Conservation (phyloP, 2,113 vertebrate species). For the Pluvialis apricaria region DNA sequence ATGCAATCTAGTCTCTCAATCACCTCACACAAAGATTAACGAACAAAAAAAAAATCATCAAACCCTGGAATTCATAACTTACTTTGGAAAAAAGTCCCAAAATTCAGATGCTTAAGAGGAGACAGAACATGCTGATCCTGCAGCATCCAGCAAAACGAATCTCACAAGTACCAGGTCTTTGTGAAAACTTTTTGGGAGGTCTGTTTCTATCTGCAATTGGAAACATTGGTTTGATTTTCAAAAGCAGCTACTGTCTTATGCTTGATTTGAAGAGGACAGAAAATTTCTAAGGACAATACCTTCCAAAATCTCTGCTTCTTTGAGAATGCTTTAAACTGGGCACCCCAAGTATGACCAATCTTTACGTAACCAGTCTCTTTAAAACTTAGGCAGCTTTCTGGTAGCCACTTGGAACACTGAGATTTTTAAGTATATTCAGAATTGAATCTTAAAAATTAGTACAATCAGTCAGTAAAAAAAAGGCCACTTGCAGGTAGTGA, state of each 20-base stretch:
- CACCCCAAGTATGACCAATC: not conserved
- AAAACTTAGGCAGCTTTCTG: not conserved
- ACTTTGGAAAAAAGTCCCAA: not conserved
- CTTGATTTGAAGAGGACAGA: not conserved
- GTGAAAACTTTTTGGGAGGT: not conserved
- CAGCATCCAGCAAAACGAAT: not conserved
- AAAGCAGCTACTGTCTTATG: not conserved
- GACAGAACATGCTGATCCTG: not conserved
- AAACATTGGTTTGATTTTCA: not conserved
- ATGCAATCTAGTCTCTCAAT: not conserved
- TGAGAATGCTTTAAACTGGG: not conserved
- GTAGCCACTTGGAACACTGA: not conserved
- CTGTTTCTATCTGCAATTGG: not conserved
- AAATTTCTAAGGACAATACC: not conserved
- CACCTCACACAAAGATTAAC: not conserved
- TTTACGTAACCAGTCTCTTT: not conserved
- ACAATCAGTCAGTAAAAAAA: not conserved
- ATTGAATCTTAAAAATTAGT: not conserved
- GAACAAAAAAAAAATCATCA: not conserved
- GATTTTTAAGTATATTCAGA: not conserved
- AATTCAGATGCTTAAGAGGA: not conserved
- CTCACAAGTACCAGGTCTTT: not conserved
- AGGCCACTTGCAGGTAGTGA: not conserved
- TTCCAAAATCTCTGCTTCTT: not conserved
- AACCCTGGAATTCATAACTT: not conserved